phyloP scores from a whole-genome alignment of 1,140 invertebrate species.

The Oncopodura yosiiana region DNA sequence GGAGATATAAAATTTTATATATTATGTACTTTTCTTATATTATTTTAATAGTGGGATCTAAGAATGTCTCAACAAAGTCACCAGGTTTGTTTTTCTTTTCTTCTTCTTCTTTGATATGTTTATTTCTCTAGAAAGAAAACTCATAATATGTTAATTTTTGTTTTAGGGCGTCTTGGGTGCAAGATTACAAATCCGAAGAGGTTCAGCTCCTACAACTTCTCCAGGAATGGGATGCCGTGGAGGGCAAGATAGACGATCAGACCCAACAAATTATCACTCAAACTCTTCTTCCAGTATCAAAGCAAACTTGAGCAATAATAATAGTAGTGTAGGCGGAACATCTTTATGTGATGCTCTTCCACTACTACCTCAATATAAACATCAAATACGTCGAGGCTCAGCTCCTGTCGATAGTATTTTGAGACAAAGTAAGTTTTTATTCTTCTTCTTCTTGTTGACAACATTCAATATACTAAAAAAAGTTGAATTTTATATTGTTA shows the following conservation, averaged over 20 bases:
- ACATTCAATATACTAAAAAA: too few relatives aligned
- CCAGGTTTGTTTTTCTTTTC: conserved; percentile 19
- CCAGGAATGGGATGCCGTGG: conserved; percentile 24
- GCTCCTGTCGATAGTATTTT: conserved; percentile 28
- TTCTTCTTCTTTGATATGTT: conserved; percentile 2
- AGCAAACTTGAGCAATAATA: conserved; percentile 11
- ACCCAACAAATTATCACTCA: conserved; percentile 34
- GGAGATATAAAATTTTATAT: too few relatives aligned
- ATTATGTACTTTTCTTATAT: neutral
- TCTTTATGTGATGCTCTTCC: conserved; percentile 9
- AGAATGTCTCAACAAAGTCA: conserved; percentile 21
- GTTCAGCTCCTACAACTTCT: conserved; percentile 27
- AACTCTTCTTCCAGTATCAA: conserved; percentile 9
- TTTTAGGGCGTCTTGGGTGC: conserved; percentile 26
- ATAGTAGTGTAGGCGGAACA: conserved; percentile 3
- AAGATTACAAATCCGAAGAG: conserved; percentile 27
- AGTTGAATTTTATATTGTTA: neutral
- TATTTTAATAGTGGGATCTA: conserved; percentile 28
- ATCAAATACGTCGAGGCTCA: conserved; percentile 20
- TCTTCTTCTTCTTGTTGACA: too few relatives aligned
- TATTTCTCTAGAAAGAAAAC: neutral
- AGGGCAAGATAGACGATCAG: conserved; percentile 29
- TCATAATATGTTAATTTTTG: neutral
- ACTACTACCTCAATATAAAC: conserved; percentile 9
- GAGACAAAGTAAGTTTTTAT: conserved; percentile 26